Evolutionary conservation across 2,888 invertebrate genomes (phyloP).

Genomic region (Sesia bembeciformis): DNA sequence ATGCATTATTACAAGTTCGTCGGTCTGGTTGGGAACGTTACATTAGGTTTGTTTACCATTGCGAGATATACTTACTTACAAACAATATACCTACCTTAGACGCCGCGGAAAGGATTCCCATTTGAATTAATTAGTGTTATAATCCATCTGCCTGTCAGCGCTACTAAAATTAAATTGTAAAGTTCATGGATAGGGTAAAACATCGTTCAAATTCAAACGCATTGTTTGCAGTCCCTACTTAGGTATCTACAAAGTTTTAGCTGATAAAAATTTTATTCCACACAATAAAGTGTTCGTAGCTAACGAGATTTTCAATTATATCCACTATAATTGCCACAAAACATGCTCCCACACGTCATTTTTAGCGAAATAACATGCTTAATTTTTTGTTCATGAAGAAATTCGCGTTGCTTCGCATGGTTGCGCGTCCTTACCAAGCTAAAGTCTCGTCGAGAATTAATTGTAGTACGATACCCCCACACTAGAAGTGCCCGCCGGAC

Average conservation of each 20-base stretch:
- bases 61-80: neutral
- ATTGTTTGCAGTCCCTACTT: too few relatives aligned
- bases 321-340: neutral
- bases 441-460: slow-evolving; percentile 57
- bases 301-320: neutral
- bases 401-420: slow-evolving; percentile 28
- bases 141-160: too few relatives aligned
- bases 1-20: slow-evolving; percentile 42
- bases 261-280: neutral
- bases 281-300: neutral
- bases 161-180: too few relatives aligned
- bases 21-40: slow-evolving; percentile 31
- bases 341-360: neutral
- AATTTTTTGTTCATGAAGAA: neutral
- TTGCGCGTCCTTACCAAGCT: slow-evolving; percentile 22
- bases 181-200: too few relatives aligned
- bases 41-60: slow-evolving; percentile 20
- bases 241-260: too few relatives aligned
- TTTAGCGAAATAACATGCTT: neutral
- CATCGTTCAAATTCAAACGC: too few relatives aligned
- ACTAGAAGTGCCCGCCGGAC: slow-evolving; percentile 38
- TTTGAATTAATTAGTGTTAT: too few relatives aligned
- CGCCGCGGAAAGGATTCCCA: too few relatives aligned
- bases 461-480: slow-evolving; percentile 55
- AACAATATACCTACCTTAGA: too few relatives aligned